Conservation (phyloP, 1,140 invertebrate species). For the Drosophila subobscura region DNA sequence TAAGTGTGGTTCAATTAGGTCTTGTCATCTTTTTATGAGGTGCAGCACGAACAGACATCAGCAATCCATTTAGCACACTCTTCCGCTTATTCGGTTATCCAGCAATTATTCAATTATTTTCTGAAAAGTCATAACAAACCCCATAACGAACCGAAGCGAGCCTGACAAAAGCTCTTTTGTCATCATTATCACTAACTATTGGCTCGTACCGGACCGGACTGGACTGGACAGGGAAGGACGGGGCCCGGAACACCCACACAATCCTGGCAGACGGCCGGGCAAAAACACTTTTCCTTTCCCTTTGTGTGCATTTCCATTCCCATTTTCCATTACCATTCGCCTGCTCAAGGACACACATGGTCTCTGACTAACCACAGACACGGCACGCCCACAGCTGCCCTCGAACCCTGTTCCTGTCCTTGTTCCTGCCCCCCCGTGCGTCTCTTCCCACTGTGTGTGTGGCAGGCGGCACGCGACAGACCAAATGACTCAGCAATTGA, state of each 20-base stretch:
- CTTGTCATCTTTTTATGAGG: background rate
- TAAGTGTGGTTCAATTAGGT: too few relatives aligned
- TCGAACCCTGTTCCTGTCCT: conserved; percentile 8
- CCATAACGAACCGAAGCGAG: conserved; percentile 20
- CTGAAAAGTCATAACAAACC: conserved; percentile 30
- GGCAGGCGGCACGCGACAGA: conserved; percentile 33
- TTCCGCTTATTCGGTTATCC: conserved; percentile 15
- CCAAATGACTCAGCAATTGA: conserved; percentile 68
- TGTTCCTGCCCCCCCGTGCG: background rate
- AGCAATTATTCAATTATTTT: conserved; percentile 49
- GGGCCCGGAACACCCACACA: background rate
- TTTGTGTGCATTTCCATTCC: conserved; percentile 5
- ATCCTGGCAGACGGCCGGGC: conserved; percentile 31
- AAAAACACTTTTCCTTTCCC: conserved; percentile 50
- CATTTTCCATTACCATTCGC: conserved; percentile 9
- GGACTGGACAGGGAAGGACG: too few relatives aligned
- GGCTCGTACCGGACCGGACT: background rate
- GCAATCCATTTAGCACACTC: background rate
- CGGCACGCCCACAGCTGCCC: conserved; percentile 33
- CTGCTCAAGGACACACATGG: conserved; percentile 43
- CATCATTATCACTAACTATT: conserved; percentile 35
- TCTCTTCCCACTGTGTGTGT: background rate
- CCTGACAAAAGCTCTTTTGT: conserved; percentile 42
- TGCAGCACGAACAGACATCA: conserved; percentile 11
- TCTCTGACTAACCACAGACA: conserved; percentile 46